Conservation (phyloP, 2,888 invertebrate genomes). For the Tipula lateralis region DNA sequence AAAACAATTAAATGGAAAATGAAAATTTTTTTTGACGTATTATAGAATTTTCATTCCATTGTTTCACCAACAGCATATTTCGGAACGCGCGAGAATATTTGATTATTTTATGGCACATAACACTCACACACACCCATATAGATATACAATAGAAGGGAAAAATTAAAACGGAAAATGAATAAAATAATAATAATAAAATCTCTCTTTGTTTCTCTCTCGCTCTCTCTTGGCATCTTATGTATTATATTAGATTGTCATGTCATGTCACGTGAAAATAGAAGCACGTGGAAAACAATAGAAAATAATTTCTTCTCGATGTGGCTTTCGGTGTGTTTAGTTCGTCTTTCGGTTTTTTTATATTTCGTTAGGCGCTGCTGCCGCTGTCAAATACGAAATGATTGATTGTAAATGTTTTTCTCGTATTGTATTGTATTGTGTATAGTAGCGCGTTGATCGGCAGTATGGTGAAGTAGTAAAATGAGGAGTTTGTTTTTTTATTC, state of each 20-base stretch:
- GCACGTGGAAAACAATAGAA: not conserved
- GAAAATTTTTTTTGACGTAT: not conserved
- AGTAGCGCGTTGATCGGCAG: not conserved
- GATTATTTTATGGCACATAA: not conserved
- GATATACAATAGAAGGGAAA: not conserved
- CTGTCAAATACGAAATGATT: not conserved
- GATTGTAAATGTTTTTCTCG: not conserved
- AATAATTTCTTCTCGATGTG: not conserved
- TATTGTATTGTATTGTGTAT: not conserved
- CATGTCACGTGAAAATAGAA: not conserved
- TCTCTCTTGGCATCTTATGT: not conserved
- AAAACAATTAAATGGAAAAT: not conserved
- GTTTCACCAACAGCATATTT: not conserved
- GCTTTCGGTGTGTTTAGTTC: not conserved
- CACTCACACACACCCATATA: not conserved
- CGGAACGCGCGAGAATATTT: not conserved
- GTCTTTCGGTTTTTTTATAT: not conserved
- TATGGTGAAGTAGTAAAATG: not conserved
- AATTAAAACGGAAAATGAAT: not conserved
- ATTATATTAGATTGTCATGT: slow-evolving; percentile 19
- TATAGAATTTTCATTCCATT: not conserved
- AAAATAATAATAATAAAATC: too few species aligned
- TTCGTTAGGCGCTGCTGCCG: not conserved
- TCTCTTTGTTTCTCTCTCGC: not conserved
- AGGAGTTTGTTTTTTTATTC: too few species aligned